phyloP scores from a whole-genome alignment of 1,140 invertebrate species.

The Trichonephila clavipes region DNA sequence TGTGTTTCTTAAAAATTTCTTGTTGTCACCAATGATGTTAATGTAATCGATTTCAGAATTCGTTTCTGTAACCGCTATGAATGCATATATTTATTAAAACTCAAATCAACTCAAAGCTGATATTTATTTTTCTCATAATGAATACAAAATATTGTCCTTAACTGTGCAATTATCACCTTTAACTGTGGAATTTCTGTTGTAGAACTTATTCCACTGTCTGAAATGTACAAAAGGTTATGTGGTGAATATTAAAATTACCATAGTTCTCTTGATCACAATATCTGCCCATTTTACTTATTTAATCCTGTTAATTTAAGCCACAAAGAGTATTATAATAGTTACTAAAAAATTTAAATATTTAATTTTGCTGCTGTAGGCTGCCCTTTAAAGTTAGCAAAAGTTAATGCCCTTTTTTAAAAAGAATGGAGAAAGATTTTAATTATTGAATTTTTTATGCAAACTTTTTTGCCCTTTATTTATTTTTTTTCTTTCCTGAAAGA shows the following conservation, averaged over 20 bases:
- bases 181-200: conserved; percentile 48
- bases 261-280: not conserved
- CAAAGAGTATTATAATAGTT: no score
- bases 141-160: conserved; percentile 62
- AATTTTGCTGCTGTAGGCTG: no score
- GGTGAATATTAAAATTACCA: not conserved
- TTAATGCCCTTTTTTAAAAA: no score
- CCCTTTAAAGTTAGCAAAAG: no score
- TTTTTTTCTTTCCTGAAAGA: no score
- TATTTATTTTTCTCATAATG: conserved; percentile 55
- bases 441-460: no score
- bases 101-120: conserved; percentile 56
- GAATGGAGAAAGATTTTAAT: no score
- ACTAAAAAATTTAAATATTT: no score
- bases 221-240: conserved; percentile 56
- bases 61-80: not conserved
- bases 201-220: conserved; percentile 39
- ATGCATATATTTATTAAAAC: conserved; percentile 27
- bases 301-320: no score
- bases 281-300: not conserved
- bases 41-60: not conserved
- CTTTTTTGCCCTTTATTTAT: no score
- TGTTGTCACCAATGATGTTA: not conserved
- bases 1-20: not conserved
- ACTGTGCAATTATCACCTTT: conserved; percentile 60